A percentile compares a stretch with the other conserved stretches of the same genome.
Evolutionary conservation across 2,113 vertebrate genomes (phyloP).

Genomic region (Pedetes capensis): DNA sequence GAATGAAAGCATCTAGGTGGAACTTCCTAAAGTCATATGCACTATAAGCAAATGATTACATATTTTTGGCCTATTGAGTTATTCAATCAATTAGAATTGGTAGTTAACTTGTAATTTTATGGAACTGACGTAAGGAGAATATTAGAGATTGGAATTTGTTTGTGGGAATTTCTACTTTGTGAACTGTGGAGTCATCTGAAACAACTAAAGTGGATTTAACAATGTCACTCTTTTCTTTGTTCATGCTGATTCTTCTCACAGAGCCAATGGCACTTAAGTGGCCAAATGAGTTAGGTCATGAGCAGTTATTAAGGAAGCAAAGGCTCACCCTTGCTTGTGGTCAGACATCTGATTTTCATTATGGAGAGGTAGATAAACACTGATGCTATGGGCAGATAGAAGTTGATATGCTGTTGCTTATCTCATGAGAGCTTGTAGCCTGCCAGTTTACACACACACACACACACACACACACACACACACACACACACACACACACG

Average conservation of each 20-base stretch:
- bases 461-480: neutral
- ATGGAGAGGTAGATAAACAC: neutral
- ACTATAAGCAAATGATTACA: conserved; percentile 28
- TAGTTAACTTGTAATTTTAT: conserved; percentile 50
- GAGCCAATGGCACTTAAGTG: neutral
- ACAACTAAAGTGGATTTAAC: neutral
- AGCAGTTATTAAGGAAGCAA: conserved; percentile 36
- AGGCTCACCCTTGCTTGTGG: neutral
- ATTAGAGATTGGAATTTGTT: conserved; percentile 46
- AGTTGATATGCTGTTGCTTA: neutral
- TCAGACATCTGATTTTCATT: conserved; percentile 49
- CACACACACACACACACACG: neutral
- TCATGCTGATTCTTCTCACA: neutral
- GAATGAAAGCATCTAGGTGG: conserved; percentile 17
- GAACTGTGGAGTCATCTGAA: conserved; percentile 42
- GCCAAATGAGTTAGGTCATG: neutral
- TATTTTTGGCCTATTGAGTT: conserved; percentile 27
- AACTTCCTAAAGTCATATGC: conserved; percentile 36
- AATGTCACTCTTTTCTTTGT: neutral
- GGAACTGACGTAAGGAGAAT: neutral
- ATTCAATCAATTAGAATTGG: conserved; percentile 16
- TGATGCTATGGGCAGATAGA: neutral
- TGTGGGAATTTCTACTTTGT: neutral
- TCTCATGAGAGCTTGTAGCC: neutral
- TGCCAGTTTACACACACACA: neutral